Evolutionary conservation across 2,888 invertebrate genomes (phyloP).

Genomic region (Alloscopus bannaensis): DNA sequence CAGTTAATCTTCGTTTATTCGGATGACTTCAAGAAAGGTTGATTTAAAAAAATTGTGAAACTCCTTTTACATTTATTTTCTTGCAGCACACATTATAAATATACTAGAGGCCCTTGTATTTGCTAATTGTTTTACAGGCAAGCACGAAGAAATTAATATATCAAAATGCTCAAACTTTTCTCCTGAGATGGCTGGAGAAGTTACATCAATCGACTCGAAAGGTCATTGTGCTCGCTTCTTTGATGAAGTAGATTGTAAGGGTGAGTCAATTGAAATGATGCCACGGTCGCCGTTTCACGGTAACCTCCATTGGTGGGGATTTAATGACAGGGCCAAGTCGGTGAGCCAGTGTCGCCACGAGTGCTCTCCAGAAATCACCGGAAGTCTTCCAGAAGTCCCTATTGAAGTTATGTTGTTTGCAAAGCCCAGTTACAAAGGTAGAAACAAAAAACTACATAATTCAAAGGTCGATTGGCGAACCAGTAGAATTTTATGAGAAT

Average conservation of each 20-base stretch:
- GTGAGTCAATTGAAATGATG: slow-evolving; percentile 23
- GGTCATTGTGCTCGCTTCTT: slow-evolving; percentile 34
- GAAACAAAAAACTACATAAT: no score
- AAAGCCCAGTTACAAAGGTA: slow-evolving; percentile 16
- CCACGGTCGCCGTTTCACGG: slow-evolving; percentile 11
- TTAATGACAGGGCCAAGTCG: slow-evolving; percentile 28
- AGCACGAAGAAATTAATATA: slow-evolving; percentile 5
- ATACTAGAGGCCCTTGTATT: background rate
- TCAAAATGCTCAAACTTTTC: slow-evolving; percentile 32
- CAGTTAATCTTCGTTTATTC: slow-evolving; percentile 19
- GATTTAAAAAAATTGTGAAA: background rate
- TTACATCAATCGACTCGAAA: slow-evolving; percentile 30
- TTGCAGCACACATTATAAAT: background rate
- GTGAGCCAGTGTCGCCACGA: slow-evolving; percentile 35
- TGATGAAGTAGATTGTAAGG: slow-evolving; percentile 27
- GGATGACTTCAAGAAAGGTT: slow-evolving; percentile 26
- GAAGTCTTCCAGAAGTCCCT: background rate
- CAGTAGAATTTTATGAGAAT: background rate
- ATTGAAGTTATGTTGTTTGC: slow-evolving; percentile 1
- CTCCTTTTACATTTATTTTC: background rate
- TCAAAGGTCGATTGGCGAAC: background rate
- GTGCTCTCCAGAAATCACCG: slow-evolving; percentile 8
- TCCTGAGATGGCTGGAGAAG: background rate
- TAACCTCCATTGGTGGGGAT: slow-evolving; percentile 18
- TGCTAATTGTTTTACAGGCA: slow-evolving; percentile 6